Base-by-base conservation (phyloP, 2,113 vertebrate species). In the Thomomys bottae region DNA sequence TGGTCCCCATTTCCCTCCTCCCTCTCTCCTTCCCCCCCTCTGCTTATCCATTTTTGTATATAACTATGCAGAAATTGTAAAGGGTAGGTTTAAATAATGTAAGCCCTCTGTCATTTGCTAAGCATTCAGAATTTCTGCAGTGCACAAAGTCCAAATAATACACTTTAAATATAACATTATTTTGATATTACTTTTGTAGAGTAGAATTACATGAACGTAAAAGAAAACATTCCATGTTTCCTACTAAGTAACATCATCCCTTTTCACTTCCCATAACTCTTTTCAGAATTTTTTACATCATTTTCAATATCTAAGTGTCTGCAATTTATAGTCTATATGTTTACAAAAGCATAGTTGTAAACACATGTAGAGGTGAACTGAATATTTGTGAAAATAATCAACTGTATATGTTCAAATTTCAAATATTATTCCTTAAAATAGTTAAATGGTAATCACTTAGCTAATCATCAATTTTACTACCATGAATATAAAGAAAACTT, bases 371-470 rank as follows among this genome's bases (percentile, higher is more conserved):
- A 14, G 63, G 64, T 77, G 2, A 84, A 86, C 28, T 38, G 0
- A 2, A 20, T 38, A 1, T 38, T 85, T 61, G 49, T 2, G 20
- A 38, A 84, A 75, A 71, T n/a, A 64, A 6, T 63, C 17, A 12
- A 71, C 32, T 90, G 49, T 73, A 38, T 61, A 72, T 34, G 4
- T 64, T 88, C 68, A 80, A 20, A 59, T 45, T 87, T 88, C 28
- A 93, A 70, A 70, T 68, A 67, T 77, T 26, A 86, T 36, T n/a
- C 4, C 80, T 90, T 70, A 10, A 89, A 77, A 86, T 32, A 24
- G 5, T 5, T 70, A 14, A 40, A 45, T 32, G 24, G 17, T 34
- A 84, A 59, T 32, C 17, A 75, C 7, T 89, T n/a, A n/a, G n/a
- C n/a, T 73, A 2, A n/a, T 54, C 68, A 64, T 79, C 6, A 73